Evolutionary conservation across 1,140 invertebrate species (phyloP).

Genomic region (Papilio polyxenes): DNA sequence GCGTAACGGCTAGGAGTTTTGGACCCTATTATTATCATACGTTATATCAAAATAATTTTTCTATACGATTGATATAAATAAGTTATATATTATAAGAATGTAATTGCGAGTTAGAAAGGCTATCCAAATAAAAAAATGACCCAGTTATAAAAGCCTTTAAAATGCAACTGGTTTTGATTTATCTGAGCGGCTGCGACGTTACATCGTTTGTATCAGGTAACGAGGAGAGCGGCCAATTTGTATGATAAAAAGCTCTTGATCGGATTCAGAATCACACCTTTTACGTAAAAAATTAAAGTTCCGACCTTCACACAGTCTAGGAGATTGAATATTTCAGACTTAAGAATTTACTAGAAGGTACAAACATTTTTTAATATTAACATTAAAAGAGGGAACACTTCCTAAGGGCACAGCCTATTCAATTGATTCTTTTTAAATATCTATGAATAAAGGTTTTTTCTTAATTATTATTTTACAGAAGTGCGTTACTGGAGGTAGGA

Average conservation of each 20-base stretch:
- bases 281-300: constrained; percentile 70
- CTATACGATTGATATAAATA: no score
- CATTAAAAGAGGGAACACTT: background rate
- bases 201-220: constrained; percentile 31
- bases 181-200: constrained; percentile 27
- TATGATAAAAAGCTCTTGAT: constrained; percentile 62
- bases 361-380: background rate
- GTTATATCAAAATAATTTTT: no score
- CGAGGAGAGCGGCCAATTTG: constrained; percentile 54
- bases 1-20: background rate
- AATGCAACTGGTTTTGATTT: background rate
- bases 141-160: background rate
- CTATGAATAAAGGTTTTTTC: no score
- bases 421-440: no score
- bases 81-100: background rate
- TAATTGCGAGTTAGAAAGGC: background rate
- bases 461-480: no score
- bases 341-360: constrained; percentile 42
- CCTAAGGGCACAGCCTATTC: background rate
- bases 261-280: constrained; percentile 72
- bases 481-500: no score
- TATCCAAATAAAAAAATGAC: constrained; percentile 1
- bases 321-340: constrained; percentile 44
- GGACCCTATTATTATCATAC: background rate
- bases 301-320: constrained; percentile 60